Evolutionary conservation across 2,888 invertebrate species (phyloP), one percentile per base, ranked within the genome.

Genomic region (Machimus rusticus): DNA sequence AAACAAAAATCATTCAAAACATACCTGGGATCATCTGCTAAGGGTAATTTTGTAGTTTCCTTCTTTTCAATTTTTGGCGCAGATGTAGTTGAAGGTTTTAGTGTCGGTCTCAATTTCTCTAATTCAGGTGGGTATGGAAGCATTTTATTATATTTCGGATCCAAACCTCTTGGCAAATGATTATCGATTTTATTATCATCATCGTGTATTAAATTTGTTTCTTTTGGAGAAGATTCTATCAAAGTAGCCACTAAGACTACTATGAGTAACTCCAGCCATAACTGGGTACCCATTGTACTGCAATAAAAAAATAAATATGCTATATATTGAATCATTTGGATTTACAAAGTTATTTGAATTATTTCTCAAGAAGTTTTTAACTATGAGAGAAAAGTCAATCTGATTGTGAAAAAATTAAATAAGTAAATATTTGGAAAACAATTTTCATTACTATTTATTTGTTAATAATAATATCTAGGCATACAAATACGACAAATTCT

Each of bases 231-330:
- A 87, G 51, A 89, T 88, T 88, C 90, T 89, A 88, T 86, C 89
- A 89, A 81, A 91, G 91, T 87, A 91, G 90, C 77, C 90, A 89
- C 88, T 89, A 90, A 88, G 90, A 89, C 84, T 91, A 90, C 89
- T 91, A 92, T 89, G 89, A 92, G 89, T 89, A 91, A 90, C 90
- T 91, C 91, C 91, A 92, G 93, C 91, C 91, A 91, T 88, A 90
- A 91, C 91, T 92, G 92, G 92, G 91, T 91, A 90, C 91, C 90
- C 92, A 92, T 92, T 86, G 74, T 88, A 4, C 88, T 88, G 87
- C 6, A 87, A 84, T 78, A 28, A 74, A 81, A 85, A 87, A 55
- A 85, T 0, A 31, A 14, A 39, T 39, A 43, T 28, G 2, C 2
- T 34, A 6, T 46, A 46, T 46, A 14, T 16, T 14, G 16, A 5